These are phyloP conservation scores for Urosaurus nigricauda DNA, from an alignment of 2,797 vertebrate genomes.

Conservation along the genomic window DNA sequence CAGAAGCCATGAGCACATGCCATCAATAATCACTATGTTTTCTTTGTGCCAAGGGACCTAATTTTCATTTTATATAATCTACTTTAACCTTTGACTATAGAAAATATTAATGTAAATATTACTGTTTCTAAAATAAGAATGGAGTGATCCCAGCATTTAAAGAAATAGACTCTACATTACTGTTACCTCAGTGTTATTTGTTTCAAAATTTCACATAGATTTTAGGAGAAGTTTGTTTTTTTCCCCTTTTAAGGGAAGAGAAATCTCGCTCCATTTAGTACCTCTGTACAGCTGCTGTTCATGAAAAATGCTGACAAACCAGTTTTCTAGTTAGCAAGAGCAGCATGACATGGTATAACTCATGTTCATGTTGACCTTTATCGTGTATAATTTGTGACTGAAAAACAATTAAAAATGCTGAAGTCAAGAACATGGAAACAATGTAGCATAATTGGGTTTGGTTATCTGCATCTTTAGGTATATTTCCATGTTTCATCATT, in stretches of 20 bases:
- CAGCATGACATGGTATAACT: constrained; percentile 59
- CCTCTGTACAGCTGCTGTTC: constrained; percentile 58
- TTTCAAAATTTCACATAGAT: constrained; percentile 34
- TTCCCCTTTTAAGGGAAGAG: constrained; percentile 33
- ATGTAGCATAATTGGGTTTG: constrained; percentile 68
- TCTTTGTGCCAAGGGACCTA: neutral
- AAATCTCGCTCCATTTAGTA: constrained; percentile 57
- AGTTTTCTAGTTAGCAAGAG: constrained; percentile 65
- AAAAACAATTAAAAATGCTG: constrained; percentile 76
- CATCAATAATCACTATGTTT: constrained; percentile 14
- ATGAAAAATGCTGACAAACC: constrained; percentile 75
- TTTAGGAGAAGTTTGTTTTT: neutral
- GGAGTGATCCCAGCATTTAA: constrained; percentile 44
- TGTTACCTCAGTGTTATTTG: constrained; percentile 42
- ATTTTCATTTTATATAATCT: constrained; percentile 37
- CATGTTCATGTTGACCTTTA: constrained; percentile 70
- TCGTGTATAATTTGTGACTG: constrained; percentile 60
- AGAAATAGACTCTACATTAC: constrained; percentile 32
- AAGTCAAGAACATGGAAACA: constrained; percentile 69
- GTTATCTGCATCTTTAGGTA: constrained; percentile 70
- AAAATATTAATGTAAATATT: constrained; percentile 38
- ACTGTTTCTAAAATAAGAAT: constrained; percentile 33
- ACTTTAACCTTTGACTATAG: constrained; percentile 40
- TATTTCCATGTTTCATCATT: constrained; percentile 71
- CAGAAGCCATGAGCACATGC: neutral